phyloP scores from a whole-genome alignment of 2,888 invertebrate species.

The Drosophila cognata region DNA sequence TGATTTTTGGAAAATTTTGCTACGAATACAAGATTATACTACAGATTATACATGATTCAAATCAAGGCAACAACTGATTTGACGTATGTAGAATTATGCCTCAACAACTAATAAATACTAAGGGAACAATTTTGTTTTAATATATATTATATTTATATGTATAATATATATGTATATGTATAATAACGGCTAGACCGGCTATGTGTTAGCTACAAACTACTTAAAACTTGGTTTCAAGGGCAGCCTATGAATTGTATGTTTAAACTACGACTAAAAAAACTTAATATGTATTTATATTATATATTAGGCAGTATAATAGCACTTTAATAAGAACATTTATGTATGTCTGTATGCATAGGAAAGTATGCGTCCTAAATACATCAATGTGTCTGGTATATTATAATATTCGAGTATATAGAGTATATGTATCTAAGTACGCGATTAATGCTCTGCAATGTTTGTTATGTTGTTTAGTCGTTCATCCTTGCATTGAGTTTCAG shows the following conservation, averaged over 20 bases:
- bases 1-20: constrained; percentile 15
- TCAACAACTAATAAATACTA: constrained; percentile 22
- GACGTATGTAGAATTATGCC: background rate
- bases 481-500: constrained; percentile 21
- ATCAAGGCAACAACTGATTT: constrained; percentile 29
- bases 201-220: constrained; percentile 47
- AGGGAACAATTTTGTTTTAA: background rate
- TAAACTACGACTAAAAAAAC: constrained; percentile 29
- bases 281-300: constrained; percentile 16
- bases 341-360: constrained; percentile 16
- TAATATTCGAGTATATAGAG: constrained; percentile 33
- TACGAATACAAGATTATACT: constrained; percentile 28
- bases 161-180: constrained; percentile 1
- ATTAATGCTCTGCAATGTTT: constrained; percentile 18
- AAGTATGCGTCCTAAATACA: constrained; percentile 31
- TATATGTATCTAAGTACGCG: constrained; percentile 40
- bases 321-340: constrained; percentile 28
- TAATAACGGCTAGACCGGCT: constrained; percentile 34
- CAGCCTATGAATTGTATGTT: constrained; percentile 48
- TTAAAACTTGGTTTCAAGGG: constrained; percentile 66
- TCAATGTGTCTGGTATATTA: constrained; percentile 10
- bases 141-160: background rate
- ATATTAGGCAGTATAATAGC: constrained; percentile 52
- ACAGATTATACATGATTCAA: constrained; percentile 7
- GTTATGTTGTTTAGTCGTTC: constrained; percentile 18